A percentile compares a stretch with the other conserved stretches of the same genome.
Conservation (phyloP, 2,113 vertebrate species). For the Hemicordylus capensis region DNA sequence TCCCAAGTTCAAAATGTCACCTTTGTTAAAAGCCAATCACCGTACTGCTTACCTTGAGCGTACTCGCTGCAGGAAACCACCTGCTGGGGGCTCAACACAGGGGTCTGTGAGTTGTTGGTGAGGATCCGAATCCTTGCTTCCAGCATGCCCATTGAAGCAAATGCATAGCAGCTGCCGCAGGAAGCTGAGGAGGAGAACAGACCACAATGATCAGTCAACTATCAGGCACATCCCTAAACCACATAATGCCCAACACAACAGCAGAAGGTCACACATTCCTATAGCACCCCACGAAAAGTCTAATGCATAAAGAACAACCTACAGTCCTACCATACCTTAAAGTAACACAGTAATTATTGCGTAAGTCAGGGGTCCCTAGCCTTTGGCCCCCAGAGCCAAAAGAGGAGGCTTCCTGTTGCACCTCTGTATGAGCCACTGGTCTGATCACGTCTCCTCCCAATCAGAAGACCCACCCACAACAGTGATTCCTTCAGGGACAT, state of each 20-base stretch:
- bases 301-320: no score
- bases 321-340: no score
- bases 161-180: slow-evolving; percentile 95
- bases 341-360: no score
- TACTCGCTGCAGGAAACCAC: slow-evolving; percentile 94
- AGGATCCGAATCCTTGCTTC: slow-evolving; percentile 90
- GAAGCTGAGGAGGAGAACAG: slow-evolving; percentile 64
- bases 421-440: neutral
- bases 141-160: slow-evolving; percentile 93
- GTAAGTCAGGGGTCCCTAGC: no score
- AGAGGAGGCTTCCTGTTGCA: neutral
- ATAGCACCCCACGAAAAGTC: neutral
- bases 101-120: slow-evolving; percentile 88
- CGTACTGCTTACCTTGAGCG: slow-evolving; percentile 86
- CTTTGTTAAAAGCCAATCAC: neutral
- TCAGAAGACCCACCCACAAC: neutral
- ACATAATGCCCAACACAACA: neutral
- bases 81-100: slow-evolving; percentile 90
- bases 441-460: neutral
- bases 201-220: neutral
- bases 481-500: neutral
- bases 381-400: no score
- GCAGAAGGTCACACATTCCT: no score
- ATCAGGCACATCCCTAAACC: neutral
- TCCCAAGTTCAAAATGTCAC: neutral